phyloP scores from a whole-genome alignment of 2,888 invertebrate species.

The Dasypolia templi region DNA sequence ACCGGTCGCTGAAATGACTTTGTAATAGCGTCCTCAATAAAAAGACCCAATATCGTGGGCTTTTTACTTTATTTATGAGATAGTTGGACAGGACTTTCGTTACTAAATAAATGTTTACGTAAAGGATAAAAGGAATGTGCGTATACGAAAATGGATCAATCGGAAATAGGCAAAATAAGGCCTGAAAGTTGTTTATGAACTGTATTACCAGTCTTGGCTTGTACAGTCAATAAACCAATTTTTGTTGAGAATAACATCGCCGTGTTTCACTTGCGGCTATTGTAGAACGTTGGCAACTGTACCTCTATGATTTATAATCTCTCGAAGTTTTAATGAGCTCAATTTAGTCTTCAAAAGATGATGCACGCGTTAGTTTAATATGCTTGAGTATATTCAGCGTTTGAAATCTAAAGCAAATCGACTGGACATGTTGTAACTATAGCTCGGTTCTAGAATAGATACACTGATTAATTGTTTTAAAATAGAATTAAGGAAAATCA shows the following conservation, averaged over 20 bases:
- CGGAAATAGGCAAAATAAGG: conserved; percentile 41
- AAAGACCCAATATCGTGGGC: conserved; percentile 84
- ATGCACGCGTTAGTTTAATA: conserved; percentile 66
- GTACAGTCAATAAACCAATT: conserved; percentile 15
- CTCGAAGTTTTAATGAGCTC: conserved; percentile 82
- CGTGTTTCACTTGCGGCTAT: conserved; percentile 69
- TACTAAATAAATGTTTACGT: conserved; percentile 72
- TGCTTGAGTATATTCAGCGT: conserved; percentile 42
- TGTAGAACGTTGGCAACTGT: conserved; percentile 74
- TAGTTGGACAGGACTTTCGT: conserved; percentile 71
- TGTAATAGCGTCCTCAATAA: conserved; percentile 88
- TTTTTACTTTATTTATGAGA: conserved; percentile 85
- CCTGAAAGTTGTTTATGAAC: conserved; percentile 48
- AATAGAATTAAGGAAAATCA: background rate
- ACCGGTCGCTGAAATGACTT: conserved; percentile 88
- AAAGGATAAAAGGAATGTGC: conserved; percentile 54
- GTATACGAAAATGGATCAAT: conserved; percentile 55
- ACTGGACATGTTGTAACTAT: background rate
- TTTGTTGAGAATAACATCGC: conserved; percentile 50
- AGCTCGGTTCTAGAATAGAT: background rate
- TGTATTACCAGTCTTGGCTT: conserved; percentile 7
- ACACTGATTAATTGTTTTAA: background rate
- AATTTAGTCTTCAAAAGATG: conserved; percentile 73
- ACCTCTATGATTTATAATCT: conserved; percentile 77
- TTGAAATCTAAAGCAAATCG: conserved; percentile 16